Conservation (phyloP, 2,888 invertebrate species). For the Dendrolimus houi region DNA sequence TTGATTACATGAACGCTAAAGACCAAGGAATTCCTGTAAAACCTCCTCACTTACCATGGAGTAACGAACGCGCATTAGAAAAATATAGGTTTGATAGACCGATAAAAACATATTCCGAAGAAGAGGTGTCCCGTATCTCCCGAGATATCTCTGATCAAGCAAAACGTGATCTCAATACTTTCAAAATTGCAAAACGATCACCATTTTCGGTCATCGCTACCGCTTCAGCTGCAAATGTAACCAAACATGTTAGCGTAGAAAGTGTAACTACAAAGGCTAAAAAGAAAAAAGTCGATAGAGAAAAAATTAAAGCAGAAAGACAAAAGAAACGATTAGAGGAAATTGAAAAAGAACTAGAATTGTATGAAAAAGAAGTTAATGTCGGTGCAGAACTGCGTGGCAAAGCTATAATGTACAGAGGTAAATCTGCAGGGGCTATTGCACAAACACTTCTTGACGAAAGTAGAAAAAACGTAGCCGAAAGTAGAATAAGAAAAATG, state of each 20-base stretch:
- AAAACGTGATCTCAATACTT: slow-evolving; percentile 79
- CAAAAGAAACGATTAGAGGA: slow-evolving; percentile 65
- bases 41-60: slow-evolving; percentile 84
- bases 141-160: slow-evolving; percentile 82
- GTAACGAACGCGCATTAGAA: slow-evolving; percentile 81
- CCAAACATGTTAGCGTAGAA: slow-evolving; percentile 78
- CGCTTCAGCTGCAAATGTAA: slow-evolving; percentile 78
- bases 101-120: slow-evolving; percentile 80
- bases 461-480: slow-evolving; percentile 72
- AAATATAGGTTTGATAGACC: slow-evolving; percentile 80
- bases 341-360: slow-evolving; percentile 49
- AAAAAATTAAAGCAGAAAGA: slow-evolving; percentile 52
- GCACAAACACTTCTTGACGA: slow-evolving; percentile 79
- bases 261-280: slow-evolving; percentile 62
- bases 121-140: slow-evolving; percentile 81
- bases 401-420: slow-evolving; percentile 78
- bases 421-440: slow-evolving; percentile 86
- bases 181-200: slow-evolving; percentile 76
- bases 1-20: slow-evolving; percentile 87
- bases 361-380: slow-evolving; percentile 57
- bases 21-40: slow-evolving; percentile 57
- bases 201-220: slow-evolving; percentile 79
- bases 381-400: slow-evolving; percentile 70
- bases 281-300: slow-evolving; percentile 60
- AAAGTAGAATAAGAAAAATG: slow-evolving; percentile 40